Conservation (phyloP, 2,888 invertebrate species). For the Pyrrhosoma nymphula region DNA sequence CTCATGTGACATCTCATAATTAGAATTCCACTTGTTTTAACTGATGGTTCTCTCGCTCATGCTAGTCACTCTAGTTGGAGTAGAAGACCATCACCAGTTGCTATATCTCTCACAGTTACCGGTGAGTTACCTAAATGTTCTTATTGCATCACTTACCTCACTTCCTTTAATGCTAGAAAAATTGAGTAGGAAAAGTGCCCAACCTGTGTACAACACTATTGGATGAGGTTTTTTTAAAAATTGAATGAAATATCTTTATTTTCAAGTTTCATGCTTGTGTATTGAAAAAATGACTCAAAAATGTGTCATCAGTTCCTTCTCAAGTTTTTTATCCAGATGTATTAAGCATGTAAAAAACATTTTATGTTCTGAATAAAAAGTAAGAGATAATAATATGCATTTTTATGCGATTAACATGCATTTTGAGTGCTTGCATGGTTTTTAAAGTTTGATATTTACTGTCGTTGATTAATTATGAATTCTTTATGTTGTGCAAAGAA, state of each 20-base stretch:
- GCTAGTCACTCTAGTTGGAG: slow-evolving; percentile 72
- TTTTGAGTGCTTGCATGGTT: slow-evolving; percentile 64
- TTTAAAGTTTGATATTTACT: slow-evolving; percentile 24
- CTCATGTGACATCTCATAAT: slow-evolving; percentile 38
- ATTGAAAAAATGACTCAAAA: not conserved
- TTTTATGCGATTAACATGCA: slow-evolving; percentile 11
- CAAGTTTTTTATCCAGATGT: not conserved
- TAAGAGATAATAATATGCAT: slow-evolving; percentile 14
- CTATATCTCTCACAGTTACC: slow-evolving; percentile 81
- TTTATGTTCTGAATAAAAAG: not conserved
- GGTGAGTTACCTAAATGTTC: slow-evolving; percentile 73
- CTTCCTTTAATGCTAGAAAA: slow-evolving; percentile 6
- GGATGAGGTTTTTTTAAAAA: not conserved
- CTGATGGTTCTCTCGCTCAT: slow-evolving; percentile 68
- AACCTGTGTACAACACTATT: slow-evolving; percentile 18
- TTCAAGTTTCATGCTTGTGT: not conserved
- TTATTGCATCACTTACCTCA: slow-evolving; percentile 56
- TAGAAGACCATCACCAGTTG: slow-evolving; percentile 81
- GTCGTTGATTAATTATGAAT: not conserved
- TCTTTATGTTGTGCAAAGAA: not conserved
- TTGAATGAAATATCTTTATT: not conserved
- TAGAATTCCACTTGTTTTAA: slow-evolving; percentile 52
- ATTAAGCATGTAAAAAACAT: slow-evolving; percentile 4
- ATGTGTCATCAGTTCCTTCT: not conserved
- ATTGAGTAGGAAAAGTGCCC: slow-evolving; percentile 25